Evolutionary conservation across 2,113 vertebrate genomes (phyloP), one percentile per base, ranked within the genome.

Genomic region (Gasterosteus nipponicus): DNA sequence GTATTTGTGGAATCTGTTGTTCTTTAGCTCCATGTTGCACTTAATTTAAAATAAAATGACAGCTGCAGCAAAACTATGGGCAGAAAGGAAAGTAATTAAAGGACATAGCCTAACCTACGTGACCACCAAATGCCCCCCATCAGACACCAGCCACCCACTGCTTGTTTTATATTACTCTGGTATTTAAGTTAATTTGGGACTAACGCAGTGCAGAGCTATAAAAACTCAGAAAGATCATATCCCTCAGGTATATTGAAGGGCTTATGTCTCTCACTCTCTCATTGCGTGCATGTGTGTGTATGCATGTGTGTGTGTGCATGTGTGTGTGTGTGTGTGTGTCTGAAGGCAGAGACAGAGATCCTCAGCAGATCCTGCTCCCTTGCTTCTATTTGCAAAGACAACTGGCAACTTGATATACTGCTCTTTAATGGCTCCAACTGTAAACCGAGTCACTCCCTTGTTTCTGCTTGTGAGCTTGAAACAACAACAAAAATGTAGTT

Each of bases 371-470:
- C 86, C 76, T 65, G 35, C 86, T 91, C 86, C 85, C 86, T 83
- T 80, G 78, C 77, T 75, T 90, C 83, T 92, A 93, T 91, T 93
- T 93, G 90, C 90, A 86, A 74, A 92, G 92, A 90, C 88, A 87
- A 89, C 84, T 79, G 78, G 85, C 84, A 84, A 85, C 87, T 89
- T 89, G 91, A 93, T 93, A 91, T 91, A 91, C 74, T 85, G 83
- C 83, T 84, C 82, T 87, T 92, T 91, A 94, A 92, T 91, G 90
- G 85, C 87, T 86, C 67, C 65, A 77, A 81, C 90, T 89, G 89
- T 86, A 86, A 92, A 93, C 82, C 67, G 59, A 80, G 67, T 38
- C 86, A 83, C 92, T 92, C 81, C 85, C 84, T 74, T 69, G 58
- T 74, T 78, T 88, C 77, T 85, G 61, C 85, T 86, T 81, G 83